phyloP scores from a whole-genome alignment of 2,113 vertebrate genomes.

The Garra rufa region DNA sequence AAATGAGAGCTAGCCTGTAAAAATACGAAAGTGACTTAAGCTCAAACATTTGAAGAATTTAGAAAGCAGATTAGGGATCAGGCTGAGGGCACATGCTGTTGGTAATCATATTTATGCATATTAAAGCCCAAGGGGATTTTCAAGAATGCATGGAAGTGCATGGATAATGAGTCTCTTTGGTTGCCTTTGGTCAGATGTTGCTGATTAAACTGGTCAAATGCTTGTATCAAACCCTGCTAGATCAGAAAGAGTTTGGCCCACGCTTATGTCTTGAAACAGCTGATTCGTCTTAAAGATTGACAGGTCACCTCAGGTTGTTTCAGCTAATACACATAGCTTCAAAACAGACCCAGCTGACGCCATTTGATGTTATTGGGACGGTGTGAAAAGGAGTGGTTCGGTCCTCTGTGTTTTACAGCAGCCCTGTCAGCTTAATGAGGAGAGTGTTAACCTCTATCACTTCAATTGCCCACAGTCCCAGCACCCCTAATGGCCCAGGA shows the following conservation, averaged over 20 bases:
- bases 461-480: slow-evolving; percentile 72
- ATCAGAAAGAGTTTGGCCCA: not conserved
- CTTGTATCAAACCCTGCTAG: too few species aligned
- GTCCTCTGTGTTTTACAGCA: slow-evolving; percentile 66
- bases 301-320: not conserved
- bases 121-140: slow-evolving; percentile 37
- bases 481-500: slow-evolving; percentile 71
- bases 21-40: slow-evolving; percentile 34
- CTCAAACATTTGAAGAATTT: slow-evolving; percentile 20
- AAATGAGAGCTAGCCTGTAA: slow-evolving; percentile 4
- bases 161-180: slow-evolving; percentile 35
- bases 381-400: slow-evolving; percentile 57
- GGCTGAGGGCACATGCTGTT: slow-evolving; percentile 30
- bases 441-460: slow-evolving; percentile 77
- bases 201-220: slow-evolving; percentile 30
- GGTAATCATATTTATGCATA: slow-evolving; percentile 45
- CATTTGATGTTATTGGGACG: slow-evolving; percentile 10
- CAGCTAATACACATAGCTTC: slow-evolving; percentile 13
- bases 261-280: not conserved
- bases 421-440: slow-evolving; percentile 65
- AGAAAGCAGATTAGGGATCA: slow-evolving; percentile 32
- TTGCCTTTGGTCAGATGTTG: slow-evolving; percentile 30
- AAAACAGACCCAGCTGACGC: slow-evolving; percentile 22
- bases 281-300: not conserved
- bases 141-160: slow-evolving; percentile 36